A percentile compares a stretch with the other conserved stretches of the same genome.
Conservation (phyloP, 2,113 vertebrate genomes). For the Craseonycteris thonglongyai region DNA sequence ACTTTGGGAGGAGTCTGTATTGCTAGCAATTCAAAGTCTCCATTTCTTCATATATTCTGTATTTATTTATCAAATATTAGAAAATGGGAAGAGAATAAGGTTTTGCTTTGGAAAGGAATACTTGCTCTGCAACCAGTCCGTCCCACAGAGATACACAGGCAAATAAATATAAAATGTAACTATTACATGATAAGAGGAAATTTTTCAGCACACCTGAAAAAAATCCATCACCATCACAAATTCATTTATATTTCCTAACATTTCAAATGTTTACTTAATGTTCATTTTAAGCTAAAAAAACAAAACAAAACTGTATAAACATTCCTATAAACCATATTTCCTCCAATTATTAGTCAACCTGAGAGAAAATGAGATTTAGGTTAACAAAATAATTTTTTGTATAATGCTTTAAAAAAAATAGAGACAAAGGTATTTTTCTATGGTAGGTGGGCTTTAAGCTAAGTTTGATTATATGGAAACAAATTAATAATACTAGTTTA, state of each 20-base stretch:
- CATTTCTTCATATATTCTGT: background rate
- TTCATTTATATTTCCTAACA: background rate
- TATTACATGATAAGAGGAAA: conserved; percentile 27
- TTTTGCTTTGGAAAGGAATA: background rate
- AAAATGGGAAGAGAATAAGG: conserved; percentile 30
- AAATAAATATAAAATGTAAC: conserved; percentile 32
- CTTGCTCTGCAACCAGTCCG: background rate
- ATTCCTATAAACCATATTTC: background rate
- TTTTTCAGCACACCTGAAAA: conserved; percentile 19
- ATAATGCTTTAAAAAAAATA: background rate
- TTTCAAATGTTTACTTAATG: background rate
- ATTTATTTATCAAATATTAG: conserved; percentile 36
- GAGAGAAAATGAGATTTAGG: background rate
- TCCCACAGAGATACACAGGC: background rate
- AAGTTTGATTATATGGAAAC: background rate
- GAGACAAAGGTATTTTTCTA: conserved; percentile 11
- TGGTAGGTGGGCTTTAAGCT: background rate
- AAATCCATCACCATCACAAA: conserved; percentile 34
- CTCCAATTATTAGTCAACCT: background rate
- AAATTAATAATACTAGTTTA: background rate
- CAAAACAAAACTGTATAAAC: background rate
- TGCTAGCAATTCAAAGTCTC: conserved; percentile 31
- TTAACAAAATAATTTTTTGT: conserved; percentile 21
- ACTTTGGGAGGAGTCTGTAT: background rate
- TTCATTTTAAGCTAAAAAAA: conserved; percentile 49